Conservation (phyloP, 2,113 vertebrate genomes). For the Calyptomena viridis region DNA sequence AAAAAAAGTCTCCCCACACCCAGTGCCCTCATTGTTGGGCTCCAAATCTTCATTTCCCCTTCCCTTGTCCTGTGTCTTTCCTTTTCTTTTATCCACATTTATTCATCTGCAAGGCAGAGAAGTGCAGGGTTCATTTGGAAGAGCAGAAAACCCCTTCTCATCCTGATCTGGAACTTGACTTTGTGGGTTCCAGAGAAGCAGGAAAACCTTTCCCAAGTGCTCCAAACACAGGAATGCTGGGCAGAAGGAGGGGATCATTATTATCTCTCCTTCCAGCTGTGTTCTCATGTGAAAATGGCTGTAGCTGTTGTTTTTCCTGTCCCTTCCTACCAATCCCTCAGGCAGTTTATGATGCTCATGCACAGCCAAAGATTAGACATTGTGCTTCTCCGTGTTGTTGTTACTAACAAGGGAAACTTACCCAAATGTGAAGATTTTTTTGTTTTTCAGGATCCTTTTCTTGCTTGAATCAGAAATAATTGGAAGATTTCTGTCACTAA, state of each 20-base stretch:
- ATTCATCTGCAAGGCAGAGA: neutral
- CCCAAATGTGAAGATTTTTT: neutral
- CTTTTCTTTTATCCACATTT: neutral
- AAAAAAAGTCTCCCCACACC: accelerated
- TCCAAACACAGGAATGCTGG: neutral
- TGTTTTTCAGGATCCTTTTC: neutral
- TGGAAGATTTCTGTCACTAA: neutral
- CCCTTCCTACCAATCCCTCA: conserved; percentile 39
- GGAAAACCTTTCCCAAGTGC: neutral
- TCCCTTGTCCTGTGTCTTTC: neutral
- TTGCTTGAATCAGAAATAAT: neutral
- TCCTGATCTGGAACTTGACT: neutral
- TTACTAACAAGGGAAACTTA: conserved; percentile 6
- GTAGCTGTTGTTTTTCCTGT: conserved; percentile 9
- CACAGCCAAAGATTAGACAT: conserved; percentile 20
- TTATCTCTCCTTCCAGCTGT: conserved; percentile 38
- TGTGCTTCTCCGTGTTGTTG: neutral
- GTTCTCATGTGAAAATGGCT: conserved; percentile 26
- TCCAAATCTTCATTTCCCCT: neutral
- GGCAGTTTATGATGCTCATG: conserved; percentile 31
- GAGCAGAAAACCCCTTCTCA: neutral
- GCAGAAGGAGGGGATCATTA: neutral
- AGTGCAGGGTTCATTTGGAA: neutral
- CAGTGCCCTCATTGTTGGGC: accelerated
- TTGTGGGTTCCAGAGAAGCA: neutral